Conservation (phyloP, 2,797 vertebrate genomes). For the Vireo griseus region DNA sequence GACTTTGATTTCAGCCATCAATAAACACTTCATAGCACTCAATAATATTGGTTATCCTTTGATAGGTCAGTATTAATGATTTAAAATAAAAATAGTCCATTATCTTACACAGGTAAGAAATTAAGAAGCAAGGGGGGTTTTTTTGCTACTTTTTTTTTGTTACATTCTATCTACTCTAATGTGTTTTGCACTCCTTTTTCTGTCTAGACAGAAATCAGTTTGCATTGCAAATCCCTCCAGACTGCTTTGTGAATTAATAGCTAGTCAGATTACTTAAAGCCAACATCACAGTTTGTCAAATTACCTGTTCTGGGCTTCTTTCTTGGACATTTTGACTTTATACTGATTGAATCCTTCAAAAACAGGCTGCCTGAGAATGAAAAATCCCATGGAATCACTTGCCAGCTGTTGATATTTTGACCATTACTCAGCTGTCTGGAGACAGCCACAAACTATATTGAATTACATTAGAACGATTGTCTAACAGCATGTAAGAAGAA, state of each 20-base stretch:
- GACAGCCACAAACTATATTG: conserved; percentile 68
- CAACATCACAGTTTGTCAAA: conserved; percentile 70
- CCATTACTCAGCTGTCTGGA: conserved; percentile 77
- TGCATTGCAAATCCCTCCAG: conserved; percentile 71
- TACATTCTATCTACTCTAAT: conserved; percentile 62
- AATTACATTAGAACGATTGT: conserved; percentile 64
- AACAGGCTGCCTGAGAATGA: conserved; percentile 19
- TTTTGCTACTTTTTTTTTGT: conserved; percentile 15
- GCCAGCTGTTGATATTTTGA: conserved; percentile 72
- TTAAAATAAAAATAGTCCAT: conserved; percentile 17
- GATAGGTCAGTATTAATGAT: background rate
- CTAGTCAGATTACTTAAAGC: conserved; percentile 68
- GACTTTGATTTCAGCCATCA: background rate
- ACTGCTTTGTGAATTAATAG: conserved; percentile 74
- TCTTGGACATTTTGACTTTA: conserved; percentile 61
- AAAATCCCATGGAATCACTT: conserved; percentile 51
- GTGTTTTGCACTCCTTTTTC: conserved; percentile 73
- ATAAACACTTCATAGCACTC: background rate
- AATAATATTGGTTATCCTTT: background rate
- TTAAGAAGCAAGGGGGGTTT: background rate
- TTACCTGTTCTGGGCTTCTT: conserved; percentile 67
- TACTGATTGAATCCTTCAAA: conserved; percentile 69
- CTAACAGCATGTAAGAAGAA: conserved; percentile 59
- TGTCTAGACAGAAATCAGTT: conserved; percentile 79
- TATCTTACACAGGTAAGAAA: conserved; percentile 33